Conservation (phyloP, 2,113 vertebrate species). For the Bolborhynchus lineola region DNA sequence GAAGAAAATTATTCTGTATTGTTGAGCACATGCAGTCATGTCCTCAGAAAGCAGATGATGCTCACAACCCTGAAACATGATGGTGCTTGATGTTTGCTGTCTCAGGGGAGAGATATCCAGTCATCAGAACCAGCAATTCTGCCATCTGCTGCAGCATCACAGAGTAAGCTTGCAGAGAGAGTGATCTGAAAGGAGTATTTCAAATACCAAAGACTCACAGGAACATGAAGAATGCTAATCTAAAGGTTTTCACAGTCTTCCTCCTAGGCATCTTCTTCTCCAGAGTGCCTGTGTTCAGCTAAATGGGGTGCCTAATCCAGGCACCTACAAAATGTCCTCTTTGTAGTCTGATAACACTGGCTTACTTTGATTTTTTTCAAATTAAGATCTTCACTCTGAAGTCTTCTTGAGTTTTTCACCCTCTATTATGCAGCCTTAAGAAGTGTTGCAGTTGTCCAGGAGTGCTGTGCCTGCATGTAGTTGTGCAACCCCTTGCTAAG, state of each 20-base stretch:
- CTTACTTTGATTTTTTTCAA: background rate
- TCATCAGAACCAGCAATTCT: background rate
- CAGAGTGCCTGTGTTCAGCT: background rate
- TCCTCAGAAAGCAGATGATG: background rate
- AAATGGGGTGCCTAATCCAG: background rate
- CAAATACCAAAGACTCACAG: background rate
- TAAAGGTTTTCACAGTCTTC: background rate
- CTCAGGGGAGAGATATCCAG: background rate
- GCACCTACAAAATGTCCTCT: background rate
- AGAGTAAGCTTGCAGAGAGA: background rate
- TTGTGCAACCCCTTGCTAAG: background rate
- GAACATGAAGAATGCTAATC: background rate
- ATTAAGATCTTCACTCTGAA: background rate
- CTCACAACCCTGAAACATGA: background rate
- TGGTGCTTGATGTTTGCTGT: background rate
- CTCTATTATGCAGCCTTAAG: background rate
- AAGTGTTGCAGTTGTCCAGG: background rate
- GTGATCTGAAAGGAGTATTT: background rate
- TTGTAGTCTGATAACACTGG: background rate
- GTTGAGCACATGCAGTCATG: background rate
- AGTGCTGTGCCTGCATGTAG: background rate
- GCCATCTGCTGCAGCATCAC: fast-evolving
- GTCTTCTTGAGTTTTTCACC: background rate
- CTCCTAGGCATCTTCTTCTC: background rate
- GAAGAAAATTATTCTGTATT: background rate